Base-by-base conservation (phyloP, 2,797 vertebrate species). In the Zalophus californianus region DNA sequence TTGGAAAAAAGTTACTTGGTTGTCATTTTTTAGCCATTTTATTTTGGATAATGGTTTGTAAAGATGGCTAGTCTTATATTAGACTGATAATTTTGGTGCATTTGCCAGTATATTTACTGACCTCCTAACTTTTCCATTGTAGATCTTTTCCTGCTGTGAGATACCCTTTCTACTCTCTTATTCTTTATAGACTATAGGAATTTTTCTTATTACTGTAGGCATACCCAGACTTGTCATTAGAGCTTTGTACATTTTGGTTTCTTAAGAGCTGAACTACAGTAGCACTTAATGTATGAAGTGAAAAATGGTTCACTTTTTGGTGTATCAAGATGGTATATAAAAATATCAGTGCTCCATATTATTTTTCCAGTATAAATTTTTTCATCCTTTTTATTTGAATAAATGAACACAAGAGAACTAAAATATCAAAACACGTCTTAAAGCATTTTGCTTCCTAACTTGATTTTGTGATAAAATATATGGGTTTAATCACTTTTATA, bases 11-110 rank as follows among this genome's bases (percentile, higher is more conserved):
- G 52, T 86, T 78, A 56, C 32, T 41, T 85, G 13, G 16, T 91
- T 91, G 21, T 89, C 58, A 20, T 82, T 70, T 77, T 94, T 64
- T 64, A 73, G n/a, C 23, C 11, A 58, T 86, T 90, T 86, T 77
- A 94, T 90, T 92, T 90, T 77, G 92, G 52, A 29, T 86, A 56
- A 86, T 86, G 75, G 25, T 32, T 96, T 96, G 41, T 86, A 94
- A 94, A 75, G 25, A 64, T 23, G 11, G 16, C 78, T 92, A 68
- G 38, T 38, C 44, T 32, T 90, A 3, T 90, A 27, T 78, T 83
- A 94, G 73, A 84, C 29, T 80, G 32, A 16, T 93, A 93, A 68
- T 84, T 84, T 86, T 90, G 70, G 35, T 92, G 56, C n/a, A 54
- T 96, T 83, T 91, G 62, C 29, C 27, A 79, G 5, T 93, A 29